phyloP scores from a whole-genome alignment of 2,888 invertebrate species.

The Melanostoma mellinum region DNA sequence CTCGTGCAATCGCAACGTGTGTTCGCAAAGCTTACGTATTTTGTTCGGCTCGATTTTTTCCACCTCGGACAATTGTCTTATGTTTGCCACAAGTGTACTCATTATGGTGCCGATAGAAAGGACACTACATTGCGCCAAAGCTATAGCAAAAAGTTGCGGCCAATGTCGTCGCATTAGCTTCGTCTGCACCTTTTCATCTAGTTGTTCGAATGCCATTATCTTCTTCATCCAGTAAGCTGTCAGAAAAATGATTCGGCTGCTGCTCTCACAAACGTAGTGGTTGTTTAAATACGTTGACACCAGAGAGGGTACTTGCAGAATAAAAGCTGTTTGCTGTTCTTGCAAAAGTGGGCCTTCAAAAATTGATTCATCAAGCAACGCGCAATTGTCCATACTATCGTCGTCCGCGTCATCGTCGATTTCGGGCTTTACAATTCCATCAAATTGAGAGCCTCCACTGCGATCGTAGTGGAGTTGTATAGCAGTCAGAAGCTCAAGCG shows the following conservation, averaged over 20 bases:
- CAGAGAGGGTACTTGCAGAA: conserved; percentile 89
- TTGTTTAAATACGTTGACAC: conserved; percentile 95
- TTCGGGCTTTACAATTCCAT: conserved; percentile 55
- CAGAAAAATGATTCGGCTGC: conserved; percentile 94
- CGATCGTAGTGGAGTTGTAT: conserved; percentile 80
- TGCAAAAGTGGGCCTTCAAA: conserved; percentile 86
- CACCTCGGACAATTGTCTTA: conserved; percentile 80
- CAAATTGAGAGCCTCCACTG: conserved; percentile 74
- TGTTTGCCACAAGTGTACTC: conserved; percentile 87
- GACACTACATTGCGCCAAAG: conserved; percentile 92
- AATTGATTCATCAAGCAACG: conserved; percentile 77
- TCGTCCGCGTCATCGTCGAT: conserved; percentile 75
- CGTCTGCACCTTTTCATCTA: conserved; percentile 93
- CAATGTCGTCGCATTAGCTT: conserved; percentile 93
- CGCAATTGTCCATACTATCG: conserved; percentile 74
- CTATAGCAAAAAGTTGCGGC: conserved; percentile 95
- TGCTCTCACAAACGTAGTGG: conserved; percentile 97
- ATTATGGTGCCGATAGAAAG: conserved; percentile 91
- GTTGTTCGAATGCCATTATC: conserved; percentile 90
- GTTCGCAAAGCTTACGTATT: conserved; percentile 89
- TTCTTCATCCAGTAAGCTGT: conserved; percentile 95
- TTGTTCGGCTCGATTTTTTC: conserved; percentile 90
- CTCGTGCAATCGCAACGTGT: conserved; percentile 92
- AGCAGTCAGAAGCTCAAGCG: conserved; percentile 85
- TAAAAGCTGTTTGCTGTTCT: conserved; percentile 88